These are phyloP conservation scores for Stylophora pistillata DNA, from an alignment of 64 coral and sea anemone genomes.

Conservation along the genomic window DNA sequence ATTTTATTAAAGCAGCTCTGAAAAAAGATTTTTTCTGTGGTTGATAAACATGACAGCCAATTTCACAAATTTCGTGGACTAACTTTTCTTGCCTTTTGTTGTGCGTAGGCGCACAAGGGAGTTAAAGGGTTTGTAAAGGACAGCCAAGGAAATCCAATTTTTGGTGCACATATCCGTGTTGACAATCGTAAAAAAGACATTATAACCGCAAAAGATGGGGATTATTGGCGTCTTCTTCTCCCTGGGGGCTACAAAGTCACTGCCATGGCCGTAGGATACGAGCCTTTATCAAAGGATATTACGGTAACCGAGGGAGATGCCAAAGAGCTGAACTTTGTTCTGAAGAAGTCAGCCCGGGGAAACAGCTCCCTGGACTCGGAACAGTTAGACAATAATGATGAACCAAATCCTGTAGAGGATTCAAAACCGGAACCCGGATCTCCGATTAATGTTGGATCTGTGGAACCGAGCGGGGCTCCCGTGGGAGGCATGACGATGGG, in stretches of 20 bases:
- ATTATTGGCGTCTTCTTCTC: constrained; percentile 90
- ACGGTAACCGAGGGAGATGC: constrained; percentile 49
- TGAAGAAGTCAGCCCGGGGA: constrained; percentile 60
- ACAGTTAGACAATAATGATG: constrained; percentile 43
- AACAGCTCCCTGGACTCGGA: constrained; percentile 29
- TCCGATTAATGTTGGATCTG: constrained; percentile 12
- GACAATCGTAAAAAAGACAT: constrained; percentile 78
- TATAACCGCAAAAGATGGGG: constrained; percentile 70
- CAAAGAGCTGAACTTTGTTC: constrained; percentile 66
- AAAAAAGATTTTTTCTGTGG: too few species aligned
- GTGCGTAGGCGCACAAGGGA: constrained; percentile 82
- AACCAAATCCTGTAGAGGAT: constrained; percentile 65
- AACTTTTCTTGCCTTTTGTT: background rate
- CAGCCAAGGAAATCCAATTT: constrained; percentile 71
- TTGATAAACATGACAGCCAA: background rate
- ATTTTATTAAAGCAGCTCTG: too few species aligned
- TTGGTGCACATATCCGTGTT: constrained; percentile 70
- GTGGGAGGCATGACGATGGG: constrained; percentile 32
- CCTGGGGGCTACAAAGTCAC: constrained; percentile 82
- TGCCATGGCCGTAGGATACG: constrained; percentile 65
- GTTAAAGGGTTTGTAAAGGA: constrained; percentile 95
- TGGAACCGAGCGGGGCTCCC: constrained; percentile 10
- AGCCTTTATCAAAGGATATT: constrained; percentile 59
- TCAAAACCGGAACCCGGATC: constrained; percentile 64
- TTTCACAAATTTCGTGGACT: background rate